Conservation (phyloP, 2,113 vertebrate genomes). For the Ageneiosus marmoratus region DNA sequence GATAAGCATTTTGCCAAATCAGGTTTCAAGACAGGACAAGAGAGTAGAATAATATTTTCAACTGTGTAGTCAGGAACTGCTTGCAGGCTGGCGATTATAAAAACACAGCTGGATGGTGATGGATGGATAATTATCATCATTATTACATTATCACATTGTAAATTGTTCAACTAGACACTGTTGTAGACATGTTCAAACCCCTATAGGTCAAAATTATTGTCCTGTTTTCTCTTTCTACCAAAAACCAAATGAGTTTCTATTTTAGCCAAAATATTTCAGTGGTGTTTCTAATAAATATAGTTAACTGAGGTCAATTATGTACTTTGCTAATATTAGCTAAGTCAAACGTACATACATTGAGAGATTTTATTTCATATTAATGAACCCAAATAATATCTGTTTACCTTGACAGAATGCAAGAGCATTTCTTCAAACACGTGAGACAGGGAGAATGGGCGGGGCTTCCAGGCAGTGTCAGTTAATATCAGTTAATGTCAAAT, state of each 20-base stretch:
- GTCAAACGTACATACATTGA: background rate
- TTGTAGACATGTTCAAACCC: background rate
- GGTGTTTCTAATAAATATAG: background rate
- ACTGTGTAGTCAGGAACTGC: background rate
- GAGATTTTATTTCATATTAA: background rate
- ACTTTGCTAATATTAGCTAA: background rate
- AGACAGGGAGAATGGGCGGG: background rate
- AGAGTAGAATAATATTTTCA: too few relatives aligned
- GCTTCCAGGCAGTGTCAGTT: background rate
- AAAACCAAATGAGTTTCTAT: too few relatives aligned
- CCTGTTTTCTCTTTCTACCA: too few relatives aligned
- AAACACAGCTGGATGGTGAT: background rate
- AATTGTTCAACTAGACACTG: too few relatives aligned
- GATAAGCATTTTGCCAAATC: background rate
- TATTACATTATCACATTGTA: too few relatives aligned
- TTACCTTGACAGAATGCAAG: too few relatives aligned
- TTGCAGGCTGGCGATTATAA: background rate
- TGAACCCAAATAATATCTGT: background rate
- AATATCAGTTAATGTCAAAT: too few relatives aligned
- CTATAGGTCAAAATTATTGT: background rate
- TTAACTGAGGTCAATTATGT: background rate
- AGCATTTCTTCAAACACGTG: too few relatives aligned
- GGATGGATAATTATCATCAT: too few relatives aligned
- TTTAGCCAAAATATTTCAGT: background rate
- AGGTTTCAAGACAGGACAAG: background rate